Evolutionary conservation across 2,888 invertebrate genomes (phyloP).

Genomic region (Metacarcinus magister): DNA sequence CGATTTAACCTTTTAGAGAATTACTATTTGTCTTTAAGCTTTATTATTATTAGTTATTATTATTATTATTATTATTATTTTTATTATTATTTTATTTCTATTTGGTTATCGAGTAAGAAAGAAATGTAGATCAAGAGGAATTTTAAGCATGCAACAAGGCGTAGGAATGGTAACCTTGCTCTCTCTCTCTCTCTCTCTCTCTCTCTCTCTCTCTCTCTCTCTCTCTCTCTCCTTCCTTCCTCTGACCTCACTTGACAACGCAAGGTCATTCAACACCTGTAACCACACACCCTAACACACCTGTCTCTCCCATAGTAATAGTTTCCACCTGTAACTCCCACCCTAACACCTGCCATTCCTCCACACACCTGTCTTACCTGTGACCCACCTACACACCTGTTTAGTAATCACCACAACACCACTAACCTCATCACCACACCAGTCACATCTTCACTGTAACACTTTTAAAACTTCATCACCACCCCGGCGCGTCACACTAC

Average conservation of each 20-base stretch:
- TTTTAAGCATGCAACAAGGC: too few species aligned
- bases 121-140: too few species aligned
- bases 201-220: conserved; percentile 28
- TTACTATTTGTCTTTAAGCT: too few species aligned
- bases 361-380: background rate
- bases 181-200: conserved; percentile 39
- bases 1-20: too few species aligned
- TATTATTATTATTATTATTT: too few species aligned
- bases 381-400: background rate
- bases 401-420: too few species aligned
- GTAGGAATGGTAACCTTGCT: background rate
- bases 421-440: background rate
- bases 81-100: too few species aligned
- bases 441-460: background rate
- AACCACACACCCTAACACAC: background rate
- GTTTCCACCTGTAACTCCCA: background rate
- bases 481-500: background rate
- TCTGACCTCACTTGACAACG: background rate
- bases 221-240: background rate
- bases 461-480: background rate
- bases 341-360: background rate
- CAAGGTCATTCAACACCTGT: background rate
- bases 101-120: too few species aligned
- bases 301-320: too few species aligned
- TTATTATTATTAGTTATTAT: too few species aligned